Evolutionary conservation across 2,797 vertebrate genomes (phyloP).

Genomic region (Cheracebus regulus): DNA sequence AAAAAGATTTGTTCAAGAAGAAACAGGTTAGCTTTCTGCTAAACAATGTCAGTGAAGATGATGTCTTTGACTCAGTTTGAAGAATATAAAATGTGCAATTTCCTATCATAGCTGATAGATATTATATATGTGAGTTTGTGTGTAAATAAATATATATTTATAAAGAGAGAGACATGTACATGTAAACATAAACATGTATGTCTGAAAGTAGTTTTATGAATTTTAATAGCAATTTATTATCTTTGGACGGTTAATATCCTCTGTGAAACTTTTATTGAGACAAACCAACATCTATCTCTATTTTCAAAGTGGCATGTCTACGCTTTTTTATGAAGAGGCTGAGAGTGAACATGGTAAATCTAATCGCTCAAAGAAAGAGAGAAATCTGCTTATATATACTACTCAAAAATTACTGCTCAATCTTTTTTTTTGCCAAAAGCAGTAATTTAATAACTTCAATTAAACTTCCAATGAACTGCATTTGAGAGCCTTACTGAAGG

Average conservation of each 20-base stretch:
- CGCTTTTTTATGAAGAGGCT: not conserved
- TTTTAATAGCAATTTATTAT: constrained; percentile 79
- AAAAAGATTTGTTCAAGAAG: not conserved
- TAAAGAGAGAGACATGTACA: too few relatives aligned
- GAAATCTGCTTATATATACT: not conserved
- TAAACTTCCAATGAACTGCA: constrained; percentile 77
- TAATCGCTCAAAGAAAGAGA: constrained; percentile 37
- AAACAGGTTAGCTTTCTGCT: not conserved
- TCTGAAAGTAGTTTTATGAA: constrained; percentile 59
- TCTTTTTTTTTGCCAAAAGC: constrained; percentile 60
- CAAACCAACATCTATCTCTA: not conserved
- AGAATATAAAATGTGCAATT: not conserved
- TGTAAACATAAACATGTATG: too few relatives aligned
- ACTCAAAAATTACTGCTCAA: constrained; percentile 47
- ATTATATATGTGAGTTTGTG: not conserved
- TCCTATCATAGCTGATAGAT: not conserved
- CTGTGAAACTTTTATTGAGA: constrained; percentile 75
- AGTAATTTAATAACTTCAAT: constrained; percentile 73
- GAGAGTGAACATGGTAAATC: constrained; percentile 23
- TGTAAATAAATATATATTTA: not conserved
- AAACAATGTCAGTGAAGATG: not conserved
- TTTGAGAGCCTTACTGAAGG: constrained; percentile 23
- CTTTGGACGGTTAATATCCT: constrained; percentile 73
- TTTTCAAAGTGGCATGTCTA: not conserved
- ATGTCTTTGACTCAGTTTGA: not conserved